A percentile compares a stretch with the other conserved stretches of the same genome.
These are phyloP conservation scores for Mionectes macconnelli DNA, from an alignment of 2,113 vertebrate genomes.

Conservation along the genomic window DNA sequence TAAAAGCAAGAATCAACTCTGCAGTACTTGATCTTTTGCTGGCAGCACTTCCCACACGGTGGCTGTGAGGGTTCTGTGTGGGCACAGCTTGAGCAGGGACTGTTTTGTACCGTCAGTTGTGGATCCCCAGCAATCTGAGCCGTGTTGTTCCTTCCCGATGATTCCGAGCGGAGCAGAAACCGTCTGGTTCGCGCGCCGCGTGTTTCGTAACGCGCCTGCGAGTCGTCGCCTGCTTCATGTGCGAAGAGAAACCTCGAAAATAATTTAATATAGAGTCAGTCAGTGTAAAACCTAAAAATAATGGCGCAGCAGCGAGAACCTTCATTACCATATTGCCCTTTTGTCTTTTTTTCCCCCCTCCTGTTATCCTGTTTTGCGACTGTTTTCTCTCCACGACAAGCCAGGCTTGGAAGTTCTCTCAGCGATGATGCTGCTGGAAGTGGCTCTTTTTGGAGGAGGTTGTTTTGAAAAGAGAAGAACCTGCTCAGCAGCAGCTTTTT, in stretches of 20 bases:
- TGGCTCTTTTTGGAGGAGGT: not conserved
- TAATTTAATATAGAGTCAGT: conserved; percentile 42
- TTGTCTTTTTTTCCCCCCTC: not conserved
- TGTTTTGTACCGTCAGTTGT: not conserved
- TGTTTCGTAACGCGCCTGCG: not conserved
- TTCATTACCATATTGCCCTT: not conserved
- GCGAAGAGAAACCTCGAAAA: not conserved
- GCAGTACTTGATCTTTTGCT: conserved; percentile 45
- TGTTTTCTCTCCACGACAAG: not conserved
- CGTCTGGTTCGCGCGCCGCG: conserved; percentile 11
- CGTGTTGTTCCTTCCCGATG: not conserved
- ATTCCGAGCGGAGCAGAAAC: not conserved
- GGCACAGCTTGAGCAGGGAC: conserved; percentile 20
- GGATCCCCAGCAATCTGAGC: not conserved
- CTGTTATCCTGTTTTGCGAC: not conserved
- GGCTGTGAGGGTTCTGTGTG: conserved; percentile 28
- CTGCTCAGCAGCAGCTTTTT: not conserved
- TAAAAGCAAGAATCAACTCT: conserved; percentile 38
- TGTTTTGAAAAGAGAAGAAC: not conserved
- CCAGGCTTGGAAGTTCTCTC: not conserved
- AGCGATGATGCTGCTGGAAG: not conserved
- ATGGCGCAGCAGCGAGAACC: not conserved
- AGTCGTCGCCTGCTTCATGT: conserved; percentile 30
- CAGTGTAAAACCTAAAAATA: conserved; percentile 52
- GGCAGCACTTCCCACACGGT: not conserved